Conservation (phyloP, 2,113 vertebrate species). For the Laterallus jamaicensis region DNA sequence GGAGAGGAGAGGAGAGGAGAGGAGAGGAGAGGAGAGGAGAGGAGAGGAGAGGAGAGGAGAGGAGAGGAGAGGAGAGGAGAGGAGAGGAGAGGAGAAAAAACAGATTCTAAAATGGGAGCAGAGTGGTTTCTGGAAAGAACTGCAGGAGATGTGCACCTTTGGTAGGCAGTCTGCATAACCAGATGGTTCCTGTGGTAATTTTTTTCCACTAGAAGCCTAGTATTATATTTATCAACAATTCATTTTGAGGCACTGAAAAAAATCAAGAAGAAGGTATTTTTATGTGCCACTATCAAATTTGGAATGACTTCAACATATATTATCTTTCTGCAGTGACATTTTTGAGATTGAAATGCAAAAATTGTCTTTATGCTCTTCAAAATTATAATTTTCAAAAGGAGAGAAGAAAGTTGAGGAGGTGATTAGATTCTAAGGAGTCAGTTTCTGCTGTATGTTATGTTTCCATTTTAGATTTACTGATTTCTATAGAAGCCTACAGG, state of each 20-base stretch:
- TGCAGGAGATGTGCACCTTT: neutral
- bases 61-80: too few relatives aligned
- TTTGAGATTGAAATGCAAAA: neutral
- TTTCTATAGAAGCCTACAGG: neutral
- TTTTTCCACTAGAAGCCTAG: neutral
- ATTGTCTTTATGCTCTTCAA: neutral
- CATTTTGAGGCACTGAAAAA: neutral
- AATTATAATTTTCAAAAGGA: neutral
- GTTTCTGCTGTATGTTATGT: neutral
- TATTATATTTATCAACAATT: neutral
- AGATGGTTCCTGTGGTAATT: neutral
- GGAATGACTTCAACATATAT: fast-evolving
- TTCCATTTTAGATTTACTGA: neutral
- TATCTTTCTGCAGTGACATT: neutral
- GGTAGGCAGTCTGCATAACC: neutral
- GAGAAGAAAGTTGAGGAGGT: neutral
- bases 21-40: too few relatives aligned
- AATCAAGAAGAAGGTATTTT: neutral
- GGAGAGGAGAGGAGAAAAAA: too few relatives aligned
- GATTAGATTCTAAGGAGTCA: neutral
- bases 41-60: too few relatives aligned
- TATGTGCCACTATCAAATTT: neutral
- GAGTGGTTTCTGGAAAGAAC: neutral
- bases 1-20: too few relatives aligned
- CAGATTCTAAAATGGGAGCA: neutral